Evolutionary conservation across 2,797 vertebrate species (phyloP).

Genomic region (Chaunax sp.): DNA sequence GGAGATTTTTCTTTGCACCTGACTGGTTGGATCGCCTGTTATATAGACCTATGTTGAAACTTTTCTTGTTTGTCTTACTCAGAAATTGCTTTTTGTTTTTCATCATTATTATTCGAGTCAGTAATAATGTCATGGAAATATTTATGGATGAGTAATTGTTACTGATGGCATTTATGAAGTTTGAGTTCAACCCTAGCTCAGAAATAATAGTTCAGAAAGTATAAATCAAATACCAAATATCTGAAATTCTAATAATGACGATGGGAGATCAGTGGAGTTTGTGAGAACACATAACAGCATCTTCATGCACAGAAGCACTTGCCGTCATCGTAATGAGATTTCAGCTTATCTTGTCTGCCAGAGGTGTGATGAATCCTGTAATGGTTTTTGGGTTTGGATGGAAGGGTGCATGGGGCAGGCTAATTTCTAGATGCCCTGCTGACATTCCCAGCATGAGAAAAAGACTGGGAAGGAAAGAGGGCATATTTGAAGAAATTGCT

Average conservation of each 20-base stretch:
- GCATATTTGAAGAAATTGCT: slow-evolving; percentile 32
- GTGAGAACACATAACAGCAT: slow-evolving; percentile 8
- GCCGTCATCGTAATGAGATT: slow-evolving; percentile 35
- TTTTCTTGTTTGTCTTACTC: too few relatives aligned
- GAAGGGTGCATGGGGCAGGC: slow-evolving; percentile 12
- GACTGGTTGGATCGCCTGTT: background rate
- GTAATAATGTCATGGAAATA: slow-evolving; percentile 29
- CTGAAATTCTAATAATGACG: slow-evolving; percentile 21
- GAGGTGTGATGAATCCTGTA: slow-evolving; percentile 45
- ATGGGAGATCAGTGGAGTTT: slow-evolving; percentile 13
- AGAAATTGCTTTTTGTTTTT: too few relatives aligned
- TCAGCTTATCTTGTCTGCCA: slow-evolving; percentile 35
- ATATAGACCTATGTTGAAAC: too few relatives aligned
- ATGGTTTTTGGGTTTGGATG: slow-evolving; percentile 29
- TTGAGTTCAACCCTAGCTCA: slow-evolving; percentile 17
- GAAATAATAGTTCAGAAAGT: slow-evolving; percentile 11
- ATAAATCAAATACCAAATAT: slow-evolving; percentile 17
- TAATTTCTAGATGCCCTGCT: slow-evolving; percentile 42
- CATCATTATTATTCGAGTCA: too few relatives aligned
- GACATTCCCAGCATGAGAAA: slow-evolving; percentile 32
- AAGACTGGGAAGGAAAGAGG: slow-evolving; percentile 10
- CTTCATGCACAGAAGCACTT: slow-evolving; percentile 5
- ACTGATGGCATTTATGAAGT: slow-evolving; percentile 32
- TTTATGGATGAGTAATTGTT: slow-evolving; percentile 42
- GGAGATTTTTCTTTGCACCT: slow-evolving; percentile 49